Evolutionary conservation across 2,888 invertebrate species (phyloP), one percentile per base, ranked within the genome.

Genomic region (Entomobrya proxima): DNA sequence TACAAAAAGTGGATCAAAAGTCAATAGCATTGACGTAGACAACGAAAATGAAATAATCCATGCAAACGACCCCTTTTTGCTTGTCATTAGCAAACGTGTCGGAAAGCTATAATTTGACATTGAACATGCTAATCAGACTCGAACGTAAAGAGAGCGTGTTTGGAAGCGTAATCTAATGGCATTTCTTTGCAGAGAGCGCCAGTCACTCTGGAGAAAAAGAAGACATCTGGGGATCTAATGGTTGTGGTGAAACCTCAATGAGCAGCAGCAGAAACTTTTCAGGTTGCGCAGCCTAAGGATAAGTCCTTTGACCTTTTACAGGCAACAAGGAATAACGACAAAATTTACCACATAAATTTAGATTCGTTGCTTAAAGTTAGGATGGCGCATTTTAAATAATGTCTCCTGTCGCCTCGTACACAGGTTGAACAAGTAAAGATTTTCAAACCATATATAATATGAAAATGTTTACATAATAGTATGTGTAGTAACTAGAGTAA

Each of bases 11-110:
- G 30, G 64, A 58, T 77, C 77, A 77, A 77, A 64, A 78, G 64
- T 72, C 44, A 72, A 47, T 47, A 47, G 30, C 50, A 50, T 47
- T n/a, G 15, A 7, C 7, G 30, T 24, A 24, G 27, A 21, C 61
- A 40, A 24, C n/a, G 61, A 24, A 78, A 64, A 78, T 78, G 64
- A 78, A 64, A 78, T 78, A 78, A 78, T 78, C 78, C 78, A 78
- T 78, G 78, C 78, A 78, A 78, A 78, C 52, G 78, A 78, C 67
- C 32, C 32, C 18, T 21, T 58, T 40, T 24, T 13, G 18, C n/a
- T 27, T 72, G 72, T 47, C 72, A 72, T 72, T 72, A 72, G 72
- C 30, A 72, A 30, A 47, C 72, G 50, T 18, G 32, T 27, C 32
- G n/a, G 47, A 72, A 47, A 47, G 72, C 47, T 27, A 50, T 72